These are phyloP conservation scores for Calidris pygmaea DNA, from an alignment of 2,113 vertebrate species.

Conservation along the genomic window DNA sequence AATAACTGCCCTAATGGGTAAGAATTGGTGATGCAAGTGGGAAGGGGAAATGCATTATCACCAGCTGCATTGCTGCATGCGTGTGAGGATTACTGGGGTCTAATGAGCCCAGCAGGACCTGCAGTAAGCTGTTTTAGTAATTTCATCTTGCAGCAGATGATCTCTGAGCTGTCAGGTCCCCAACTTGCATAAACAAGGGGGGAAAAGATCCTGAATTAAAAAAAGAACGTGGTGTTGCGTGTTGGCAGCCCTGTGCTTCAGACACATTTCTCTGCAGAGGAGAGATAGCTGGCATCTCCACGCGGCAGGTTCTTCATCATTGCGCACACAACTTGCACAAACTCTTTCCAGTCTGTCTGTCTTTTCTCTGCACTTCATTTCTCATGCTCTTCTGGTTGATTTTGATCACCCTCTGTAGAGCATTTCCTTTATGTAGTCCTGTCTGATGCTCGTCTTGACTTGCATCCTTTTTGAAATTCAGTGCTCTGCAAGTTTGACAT, in stretches of 20 bases:
- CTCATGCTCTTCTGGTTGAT: background rate
- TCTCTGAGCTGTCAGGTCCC: background rate
- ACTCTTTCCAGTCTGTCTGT: background rate
- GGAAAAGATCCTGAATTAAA: background rate
- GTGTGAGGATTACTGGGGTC: background rate
- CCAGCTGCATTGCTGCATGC: background rate
- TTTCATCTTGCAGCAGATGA: background rate
- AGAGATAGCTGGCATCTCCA: background rate
- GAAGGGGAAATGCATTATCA: background rate
- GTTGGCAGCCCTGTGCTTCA: background rate
- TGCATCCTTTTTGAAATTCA: background rate
- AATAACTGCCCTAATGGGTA: background rate
- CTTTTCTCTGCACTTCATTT: background rate
- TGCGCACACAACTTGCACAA: accelerated
- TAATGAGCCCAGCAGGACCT: background rate
- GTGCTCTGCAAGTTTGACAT: background rate
- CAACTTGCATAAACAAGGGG: background rate
- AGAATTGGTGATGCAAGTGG: background rate
- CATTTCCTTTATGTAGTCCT: background rate
- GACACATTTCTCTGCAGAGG: background rate
- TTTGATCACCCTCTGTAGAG: background rate
- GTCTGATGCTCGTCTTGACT: background rate
- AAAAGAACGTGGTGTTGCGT: background rate
- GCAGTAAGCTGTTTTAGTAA: background rate
- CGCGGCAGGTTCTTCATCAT: background rate